Percentiles rank a stretch among this genome's conserved stretches.
These are phyloP conservation scores for Papilio glaucus DNA, from an alignment of 1,140 invertebrate genomes.

Conservation along the genomic window DNA sequence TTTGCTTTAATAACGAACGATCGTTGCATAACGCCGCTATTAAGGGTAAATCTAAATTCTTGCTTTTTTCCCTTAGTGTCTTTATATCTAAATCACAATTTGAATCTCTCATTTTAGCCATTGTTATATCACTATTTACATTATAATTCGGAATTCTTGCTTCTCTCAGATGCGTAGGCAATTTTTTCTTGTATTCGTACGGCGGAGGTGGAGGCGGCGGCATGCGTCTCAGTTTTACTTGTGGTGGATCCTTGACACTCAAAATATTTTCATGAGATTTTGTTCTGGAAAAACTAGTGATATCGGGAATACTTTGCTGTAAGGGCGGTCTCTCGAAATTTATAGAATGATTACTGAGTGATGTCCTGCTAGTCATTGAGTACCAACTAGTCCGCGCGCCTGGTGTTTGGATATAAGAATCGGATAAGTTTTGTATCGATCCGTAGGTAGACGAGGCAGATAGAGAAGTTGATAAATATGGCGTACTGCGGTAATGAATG, in stretches of 20 bases:
- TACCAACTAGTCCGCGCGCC: slow-evolving; percentile 84
- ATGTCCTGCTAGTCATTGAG: slow-evolving; percentile 82
- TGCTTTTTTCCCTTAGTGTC: slow-evolving; percentile 92
- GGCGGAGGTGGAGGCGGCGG: slow-evolving; percentile 90
- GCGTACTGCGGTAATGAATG: slow-evolving; percentile 91
- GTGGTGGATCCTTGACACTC: slow-evolving; percentile 85
- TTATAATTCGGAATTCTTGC: slow-evolving; percentile 54
- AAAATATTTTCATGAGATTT: slow-evolving; percentile 91
- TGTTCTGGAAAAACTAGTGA: slow-evolving; percentile 86
- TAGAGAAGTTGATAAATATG: slow-evolving; percentile 87
- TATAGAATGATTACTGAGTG: slow-evolving; percentile 83
- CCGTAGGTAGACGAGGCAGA: slow-evolving; percentile 88
- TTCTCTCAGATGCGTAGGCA: slow-evolving; percentile 66
- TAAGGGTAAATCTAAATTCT: slow-evolving; percentile 93
- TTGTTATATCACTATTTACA: slow-evolving; percentile 54
- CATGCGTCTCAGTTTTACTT: slow-evolving; percentile 85
- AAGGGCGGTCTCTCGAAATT: slow-evolving; percentile 84
- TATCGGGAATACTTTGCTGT: slow-evolving; percentile 81
- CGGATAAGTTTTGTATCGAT: slow-evolving; percentile 90
- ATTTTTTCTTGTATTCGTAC: slow-evolving; percentile 84
- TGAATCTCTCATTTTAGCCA: slow-evolving; percentile 64
- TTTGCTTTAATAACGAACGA: slow-evolving; percentile 92
- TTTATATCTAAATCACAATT: slow-evolving; percentile 89
- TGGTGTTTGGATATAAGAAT: slow-evolving; percentile 87
- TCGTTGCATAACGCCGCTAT: slow-evolving; percentile 96